Evolutionary conservation across 2,888 invertebrate genomes (phyloP).

Genomic region (Tipula unca): DNA sequence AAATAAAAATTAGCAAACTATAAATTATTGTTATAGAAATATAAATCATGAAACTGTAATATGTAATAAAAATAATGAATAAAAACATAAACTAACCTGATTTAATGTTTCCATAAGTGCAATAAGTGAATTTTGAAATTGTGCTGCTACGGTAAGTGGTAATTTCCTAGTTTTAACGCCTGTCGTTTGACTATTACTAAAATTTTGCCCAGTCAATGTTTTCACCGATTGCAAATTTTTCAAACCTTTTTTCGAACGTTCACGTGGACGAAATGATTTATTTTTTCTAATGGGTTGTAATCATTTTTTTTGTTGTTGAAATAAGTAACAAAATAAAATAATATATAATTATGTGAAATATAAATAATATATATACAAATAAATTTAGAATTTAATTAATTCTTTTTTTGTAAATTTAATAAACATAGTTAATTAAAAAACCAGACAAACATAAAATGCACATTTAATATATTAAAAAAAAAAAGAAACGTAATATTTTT

Average conservation of each 20-base stretch:
- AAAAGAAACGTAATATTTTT: neutral
- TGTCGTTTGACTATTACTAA: constrained; percentile 32
- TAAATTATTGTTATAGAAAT: neutral
- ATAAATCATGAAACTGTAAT: neutral
- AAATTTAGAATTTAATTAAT: neutral
- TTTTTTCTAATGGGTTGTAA: constrained; percentile 60
- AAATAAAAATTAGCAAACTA: neutral
- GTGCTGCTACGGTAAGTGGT: constrained; percentile 87
- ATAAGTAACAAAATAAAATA: neutral
- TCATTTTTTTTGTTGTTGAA: constrained; percentile 16
- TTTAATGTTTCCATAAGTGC: constrained; percentile 90
- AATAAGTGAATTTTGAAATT: constrained; percentile 88
- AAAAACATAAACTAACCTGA: constrained; percentile 41
- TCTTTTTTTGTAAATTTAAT: neutral
- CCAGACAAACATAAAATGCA: constrained; percentile 19
- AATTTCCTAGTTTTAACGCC: constrained; percentile 66
- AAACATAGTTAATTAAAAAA: neutral
- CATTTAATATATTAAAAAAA: neutral
- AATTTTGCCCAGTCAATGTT: constrained; percentile 58
- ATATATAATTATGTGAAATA: neutral
- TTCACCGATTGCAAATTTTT: constrained; percentile 89
- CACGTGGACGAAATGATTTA: constrained; percentile 83
- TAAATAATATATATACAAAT: neutral
- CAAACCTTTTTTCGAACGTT: constrained; percentile 75
- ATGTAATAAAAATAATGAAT: neutral